Percentiles rank a stretch among this genome's conserved stretches.
Evolutionary conservation across 2,888 invertebrate genomes (phyloP).

Genomic region (Zaprionus obscuricornis): DNA sequence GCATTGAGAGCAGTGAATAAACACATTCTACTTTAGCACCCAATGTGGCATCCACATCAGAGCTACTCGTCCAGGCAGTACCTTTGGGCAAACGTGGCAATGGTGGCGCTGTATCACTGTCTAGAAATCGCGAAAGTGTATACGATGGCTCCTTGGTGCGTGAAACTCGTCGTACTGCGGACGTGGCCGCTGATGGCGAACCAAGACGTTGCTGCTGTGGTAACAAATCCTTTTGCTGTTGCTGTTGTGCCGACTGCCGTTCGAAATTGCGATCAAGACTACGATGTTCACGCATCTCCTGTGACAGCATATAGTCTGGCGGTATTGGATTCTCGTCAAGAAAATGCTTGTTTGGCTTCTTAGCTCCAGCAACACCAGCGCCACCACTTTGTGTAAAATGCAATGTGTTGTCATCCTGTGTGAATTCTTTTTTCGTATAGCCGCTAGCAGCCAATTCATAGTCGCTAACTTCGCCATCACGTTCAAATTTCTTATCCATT

Average conservation of each 20-base stretch:
- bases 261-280: slow-evolving; percentile 83
- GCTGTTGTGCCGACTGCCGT: slow-evolving; percentile 78
- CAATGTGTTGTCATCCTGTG: slow-evolving; percentile 81
- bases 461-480: slow-evolving; percentile 83
- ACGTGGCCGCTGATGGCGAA: slow-evolving; percentile 33
- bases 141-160: slow-evolving; percentile 77
- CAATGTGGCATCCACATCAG: slow-evolving; percentile 74
- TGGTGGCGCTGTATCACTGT: slow-evolving; percentile 59
- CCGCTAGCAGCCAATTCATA: slow-evolving; percentile 83
- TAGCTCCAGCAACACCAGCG: slow-evolving; percentile 47
- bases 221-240: slow-evolving; percentile 64
- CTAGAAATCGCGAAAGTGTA: slow-evolving; percentile 78
- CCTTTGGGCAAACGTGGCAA: slow-evolving; percentile 69
- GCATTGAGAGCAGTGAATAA: slow-evolving; percentile 94
- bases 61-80: slow-evolving; percentile 74
- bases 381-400: slow-evolving; percentile 55
- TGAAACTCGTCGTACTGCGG: slow-evolving; percentile 40
- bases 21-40: slow-evolving; percentile 95
- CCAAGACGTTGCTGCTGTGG: slow-evolving; percentile 42
- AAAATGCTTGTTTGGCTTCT: slow-evolving; percentile 81
- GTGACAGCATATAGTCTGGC: slow-evolving; percentile 82
- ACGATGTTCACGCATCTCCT: slow-evolving; percentile 81
- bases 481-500: slow-evolving; percentile 83
- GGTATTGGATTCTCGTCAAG: slow-evolving; percentile 83
- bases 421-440: slow-evolving; percentile 83